Percentiles rank a stretch among this genome's conserved stretches.
phyloP scores from a whole-genome alignment of 2,113 vertebrate species.

The Corythoichthys intestinalis region DNA sequence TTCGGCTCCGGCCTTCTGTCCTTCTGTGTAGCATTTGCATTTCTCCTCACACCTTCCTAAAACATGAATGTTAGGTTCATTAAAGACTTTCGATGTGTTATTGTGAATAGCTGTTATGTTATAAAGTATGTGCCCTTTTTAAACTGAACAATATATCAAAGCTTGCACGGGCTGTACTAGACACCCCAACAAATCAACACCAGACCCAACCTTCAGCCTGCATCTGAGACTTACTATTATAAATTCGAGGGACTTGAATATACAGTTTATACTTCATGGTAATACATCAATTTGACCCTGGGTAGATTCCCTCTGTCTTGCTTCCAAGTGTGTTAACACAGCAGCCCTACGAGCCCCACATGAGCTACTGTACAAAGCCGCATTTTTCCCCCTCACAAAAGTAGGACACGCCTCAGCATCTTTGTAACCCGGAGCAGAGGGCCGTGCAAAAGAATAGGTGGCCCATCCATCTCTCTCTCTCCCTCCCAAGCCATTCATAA shows the following conservation, averaged over 20 bases:
- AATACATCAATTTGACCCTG: constrained; percentile 20
- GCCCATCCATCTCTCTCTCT: constrained; percentile 56
- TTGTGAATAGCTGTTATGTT: neutral
- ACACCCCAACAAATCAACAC: constrained; percentile 29
- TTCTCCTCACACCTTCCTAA: neutral
- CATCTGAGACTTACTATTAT: constrained; percentile 21
- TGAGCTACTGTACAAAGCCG: constrained; percentile 56
- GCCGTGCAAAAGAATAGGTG: constrained; percentile 39
- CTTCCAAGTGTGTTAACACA: constrained; percentile 42
- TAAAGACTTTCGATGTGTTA: neutral
- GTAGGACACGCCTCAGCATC: constrained; percentile 63
- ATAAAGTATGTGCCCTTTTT: neutral
- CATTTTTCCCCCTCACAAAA: constrained; percentile 47
- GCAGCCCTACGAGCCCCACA: constrained; percentile 37
- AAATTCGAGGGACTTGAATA: constrained; percentile 33
- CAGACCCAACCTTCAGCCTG: constrained; percentile 4
- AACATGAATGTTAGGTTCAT: neutral
- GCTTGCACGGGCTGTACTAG: constrained; percentile 7
- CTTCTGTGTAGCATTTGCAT: too few species aligned
- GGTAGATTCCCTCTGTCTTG: constrained; percentile 48
- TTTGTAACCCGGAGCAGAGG: constrained; percentile 47
- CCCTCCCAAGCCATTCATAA: constrained; percentile 58
- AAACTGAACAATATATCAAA: neutral
- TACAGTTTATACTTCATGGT: constrained; percentile 20
- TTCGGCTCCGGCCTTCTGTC: too few species aligned